These are phyloP conservation scores for Clostera curtula DNA, from an alignment of 2,888 invertebrate genomes.

Conservation along the genomic window DNA sequence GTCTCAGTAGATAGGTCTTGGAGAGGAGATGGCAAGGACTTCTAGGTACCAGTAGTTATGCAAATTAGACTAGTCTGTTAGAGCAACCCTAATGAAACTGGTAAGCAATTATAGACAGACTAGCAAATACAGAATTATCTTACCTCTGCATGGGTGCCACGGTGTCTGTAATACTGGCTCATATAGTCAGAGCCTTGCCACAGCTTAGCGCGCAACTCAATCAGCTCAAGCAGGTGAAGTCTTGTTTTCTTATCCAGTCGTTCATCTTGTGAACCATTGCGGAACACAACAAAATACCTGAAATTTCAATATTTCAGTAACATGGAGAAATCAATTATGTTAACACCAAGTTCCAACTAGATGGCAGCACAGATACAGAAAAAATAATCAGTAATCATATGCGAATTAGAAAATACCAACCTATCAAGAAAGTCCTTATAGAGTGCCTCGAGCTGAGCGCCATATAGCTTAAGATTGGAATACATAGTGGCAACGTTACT, in stretches of 20 bases:
- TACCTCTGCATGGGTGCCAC: conserved; percentile 77
- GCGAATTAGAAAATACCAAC: conserved; percentile 24
- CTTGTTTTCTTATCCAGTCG: conserved; percentile 89
- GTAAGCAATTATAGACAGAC: too few species aligned
- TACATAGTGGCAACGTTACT: conserved; percentile 85
- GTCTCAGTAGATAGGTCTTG: too few species aligned
- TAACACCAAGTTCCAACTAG: too few species aligned
- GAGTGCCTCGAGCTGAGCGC: conserved; percentile 86
- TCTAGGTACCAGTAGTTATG: too few species aligned
- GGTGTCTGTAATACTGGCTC: conserved; percentile 87
- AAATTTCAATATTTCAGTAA: conserved; percentile 70
- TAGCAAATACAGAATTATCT: conserved; percentile 13
- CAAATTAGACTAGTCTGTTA: too few species aligned
- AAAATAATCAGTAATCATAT: not conserved
- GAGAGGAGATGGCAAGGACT: too few species aligned
- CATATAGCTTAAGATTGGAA: conserved; percentile 86
- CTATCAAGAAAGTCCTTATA: conserved; percentile 91
- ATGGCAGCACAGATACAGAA: not conserved
- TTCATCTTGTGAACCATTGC: conserved; percentile 92
- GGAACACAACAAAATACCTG: conserved; percentile 86
- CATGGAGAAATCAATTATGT: not conserved
- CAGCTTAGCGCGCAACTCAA: conserved; percentile 93
- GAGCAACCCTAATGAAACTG: too few species aligned
- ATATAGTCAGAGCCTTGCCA: conserved; percentile 92
- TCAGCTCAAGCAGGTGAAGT: conserved; percentile 91